Base-by-base conservation (phyloP, 2,888 invertebrate species). In the Patella pellucida region DNA sequence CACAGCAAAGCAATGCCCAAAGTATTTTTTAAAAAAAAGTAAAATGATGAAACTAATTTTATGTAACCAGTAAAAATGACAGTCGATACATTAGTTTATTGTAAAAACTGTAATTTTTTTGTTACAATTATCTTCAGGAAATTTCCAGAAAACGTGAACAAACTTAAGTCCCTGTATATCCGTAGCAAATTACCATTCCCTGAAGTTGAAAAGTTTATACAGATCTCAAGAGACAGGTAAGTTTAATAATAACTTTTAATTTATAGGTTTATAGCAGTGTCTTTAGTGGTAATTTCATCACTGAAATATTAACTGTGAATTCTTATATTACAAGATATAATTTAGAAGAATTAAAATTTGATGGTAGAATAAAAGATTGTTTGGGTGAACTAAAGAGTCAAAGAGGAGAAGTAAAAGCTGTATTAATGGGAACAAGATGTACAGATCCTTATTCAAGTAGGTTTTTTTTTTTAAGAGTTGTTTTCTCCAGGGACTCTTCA, bases 401-500 rank as follows among this genome's bases (percentile, higher is more conserved):
- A 23, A 90, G 92, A 82, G 92, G 93, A 0, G 90, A 93, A 71
- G 92, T 98, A 51, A 95, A 95, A 89, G 97, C 96, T 0, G 95
- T 96, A 75, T 92, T 99, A 7, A 96, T 99, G 96, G 99, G 99
- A 12, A 96, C 95, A 5, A 93, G 99, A 79, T 92, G 94, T 73
- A 95, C 95, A 0, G 99, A 99, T 92, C 98, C 97, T 0, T 94
- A 94, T 87, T 94, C 95, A 72, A 92, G 93, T 81, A 91, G 94
- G 54, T 69, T n/a, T 96, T 73, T 89, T 7, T 51, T 54, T 31
- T 9, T 1, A 41, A 41, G 41, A 9, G 41, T 41, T 41, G 7
- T 41, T 9, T 41, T 1, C 41, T 41, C 9, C 9, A 0, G 7
- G 41, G 41, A 9, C 41, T 41, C 41, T 41, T 9, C 41, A 41